Percentiles rank a stretch among this genome's conserved stretches.
phyloP scores from a whole-genome alignment of 2,888 invertebrate genomes.

The Thysanoteuthis rhombus region DNA sequence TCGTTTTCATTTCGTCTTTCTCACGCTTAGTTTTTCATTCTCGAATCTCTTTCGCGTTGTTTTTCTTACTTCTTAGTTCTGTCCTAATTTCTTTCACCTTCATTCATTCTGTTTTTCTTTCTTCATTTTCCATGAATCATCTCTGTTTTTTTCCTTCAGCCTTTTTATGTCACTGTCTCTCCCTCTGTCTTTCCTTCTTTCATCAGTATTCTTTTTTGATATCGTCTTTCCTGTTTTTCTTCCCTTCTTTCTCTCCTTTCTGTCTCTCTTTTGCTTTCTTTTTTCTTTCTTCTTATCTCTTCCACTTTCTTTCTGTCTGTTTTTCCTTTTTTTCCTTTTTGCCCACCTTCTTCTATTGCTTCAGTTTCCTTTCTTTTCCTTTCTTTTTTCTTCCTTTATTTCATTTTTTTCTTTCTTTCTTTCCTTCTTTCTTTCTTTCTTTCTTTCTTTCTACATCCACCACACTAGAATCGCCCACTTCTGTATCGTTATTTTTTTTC shows the following conservation, averaged over 20 bases:
- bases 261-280: background rate
- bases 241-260: background rate
- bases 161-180: background rate
- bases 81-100: background rate
- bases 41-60: background rate
- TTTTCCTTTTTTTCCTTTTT: too few species aligned
- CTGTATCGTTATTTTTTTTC: too few species aligned
- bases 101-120: background rate
- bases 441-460: background rate
- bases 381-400: too few species aligned
- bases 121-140: too few species aligned
- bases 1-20: too few species aligned
- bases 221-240: background rate
- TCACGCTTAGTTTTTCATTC: too few species aligned
- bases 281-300: background rate
- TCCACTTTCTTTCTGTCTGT: too few species aligned
- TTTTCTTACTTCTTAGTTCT: background rate
- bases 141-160: background rate
- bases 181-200: background rate
- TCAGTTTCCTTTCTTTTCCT: too few species aligned
- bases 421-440: background rate
- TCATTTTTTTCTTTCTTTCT: background rate
- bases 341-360: too few species aligned
- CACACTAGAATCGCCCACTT: too few species aligned
- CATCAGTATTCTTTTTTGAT: too few species aligned